These are phyloP conservation scores for Trichogramma evanescens DNA, from an alignment of 2,888 invertebrate genomes.

Conservation along the genomic window DNA sequence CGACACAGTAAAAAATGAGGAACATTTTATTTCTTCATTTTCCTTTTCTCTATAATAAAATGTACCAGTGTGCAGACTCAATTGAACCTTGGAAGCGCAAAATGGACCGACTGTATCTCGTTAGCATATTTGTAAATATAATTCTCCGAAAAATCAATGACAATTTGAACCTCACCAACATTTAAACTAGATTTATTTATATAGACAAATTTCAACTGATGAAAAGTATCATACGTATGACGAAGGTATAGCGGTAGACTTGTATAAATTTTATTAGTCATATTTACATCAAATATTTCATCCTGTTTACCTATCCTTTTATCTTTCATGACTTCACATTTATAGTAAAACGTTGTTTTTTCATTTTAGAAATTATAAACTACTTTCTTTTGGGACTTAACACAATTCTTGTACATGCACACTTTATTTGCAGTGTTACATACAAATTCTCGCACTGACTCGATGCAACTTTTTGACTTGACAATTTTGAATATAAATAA, in stretches of 20 bases:
- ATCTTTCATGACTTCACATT: not conserved
- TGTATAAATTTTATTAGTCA: not conserved
- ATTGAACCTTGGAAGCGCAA: conserved; percentile 4
- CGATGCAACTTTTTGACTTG: not conserved
- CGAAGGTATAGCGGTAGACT: not conserved
- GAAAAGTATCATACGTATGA: conserved; percentile 1
- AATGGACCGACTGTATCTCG: conserved; percentile 6
- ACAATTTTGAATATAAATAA: too few species aligned
- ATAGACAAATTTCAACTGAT: too few species aligned
- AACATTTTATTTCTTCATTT: not conserved
- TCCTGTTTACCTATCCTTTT: not conserved
- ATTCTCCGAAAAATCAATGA: not conserved
- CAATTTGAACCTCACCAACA: too few species aligned
- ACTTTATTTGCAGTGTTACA: too few species aligned
- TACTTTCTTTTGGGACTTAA: not conserved
- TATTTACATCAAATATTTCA: not conserved
- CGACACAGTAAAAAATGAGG: conserved; percentile 5
- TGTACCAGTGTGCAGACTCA: conserved; percentile 1
- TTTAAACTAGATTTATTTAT: too few species aligned
- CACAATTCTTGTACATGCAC: conserved; percentile 3
- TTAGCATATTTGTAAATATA: not conserved
- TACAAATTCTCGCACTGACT: too few species aligned
- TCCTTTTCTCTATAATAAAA: not conserved
- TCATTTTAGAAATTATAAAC: not conserved
- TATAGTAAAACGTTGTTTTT: not conserved